Conservation (phyloP, 2,113 vertebrate genomes). For the Elgaria multicarinata region DNA sequence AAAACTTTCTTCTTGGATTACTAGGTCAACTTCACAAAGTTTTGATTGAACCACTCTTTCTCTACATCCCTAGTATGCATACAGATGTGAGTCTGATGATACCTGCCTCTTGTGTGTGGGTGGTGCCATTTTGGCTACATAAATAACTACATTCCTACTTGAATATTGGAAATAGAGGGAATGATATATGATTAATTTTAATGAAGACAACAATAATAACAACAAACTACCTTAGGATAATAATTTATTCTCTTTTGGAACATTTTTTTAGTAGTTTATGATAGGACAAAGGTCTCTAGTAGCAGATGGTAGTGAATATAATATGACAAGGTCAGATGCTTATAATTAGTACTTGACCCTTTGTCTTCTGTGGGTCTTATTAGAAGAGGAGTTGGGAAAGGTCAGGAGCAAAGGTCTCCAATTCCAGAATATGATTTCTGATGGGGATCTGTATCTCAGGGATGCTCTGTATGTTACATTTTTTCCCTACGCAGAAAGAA, state of each 20-base stretch:
- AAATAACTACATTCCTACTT: neutral
- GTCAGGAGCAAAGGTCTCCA: neutral
- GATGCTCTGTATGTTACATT: neutral
- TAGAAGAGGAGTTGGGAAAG: neutral
- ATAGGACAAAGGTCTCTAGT: neutral
- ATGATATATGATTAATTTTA: neutral
- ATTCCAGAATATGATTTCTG: neutral
- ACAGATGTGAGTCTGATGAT: neutral
- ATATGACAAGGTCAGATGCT: neutral
- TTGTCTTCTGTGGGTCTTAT: neutral
- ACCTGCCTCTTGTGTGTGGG: neutral
- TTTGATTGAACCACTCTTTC: neutral
- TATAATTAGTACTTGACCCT: conserved; percentile 2
- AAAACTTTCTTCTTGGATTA: too few relatives aligned
- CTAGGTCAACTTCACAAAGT: neutral
- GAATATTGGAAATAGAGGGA: neutral
- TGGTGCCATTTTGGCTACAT: neutral
- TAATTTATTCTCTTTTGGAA: neutral
- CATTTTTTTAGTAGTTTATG: neutral
- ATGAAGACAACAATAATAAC: neutral
- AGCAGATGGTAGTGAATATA: neutral
- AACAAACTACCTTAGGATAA: too few relatives aligned
- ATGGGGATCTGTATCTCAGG: neutral
- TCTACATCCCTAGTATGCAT: neutral
- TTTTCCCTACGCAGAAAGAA: neutral